phyloP scores from a whole-genome alignment of 2,888 invertebrate genomes.

The Ophion ventricosus region DNA sequence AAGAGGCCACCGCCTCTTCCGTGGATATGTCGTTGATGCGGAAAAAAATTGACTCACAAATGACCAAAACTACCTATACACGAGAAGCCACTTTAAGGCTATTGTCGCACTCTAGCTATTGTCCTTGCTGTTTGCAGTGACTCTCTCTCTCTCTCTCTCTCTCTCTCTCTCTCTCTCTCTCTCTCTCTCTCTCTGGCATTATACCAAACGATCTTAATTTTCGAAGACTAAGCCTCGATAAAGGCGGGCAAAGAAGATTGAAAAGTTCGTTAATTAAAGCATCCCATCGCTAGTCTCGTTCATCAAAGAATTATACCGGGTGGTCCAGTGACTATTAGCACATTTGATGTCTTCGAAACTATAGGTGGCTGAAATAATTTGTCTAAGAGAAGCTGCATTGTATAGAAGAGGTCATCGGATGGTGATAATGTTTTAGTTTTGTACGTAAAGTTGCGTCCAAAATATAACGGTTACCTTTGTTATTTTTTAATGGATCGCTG shows the following conservation, averaged over 20 bases:
- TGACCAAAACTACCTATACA: conserved; percentile 9
- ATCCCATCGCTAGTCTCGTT: background rate
- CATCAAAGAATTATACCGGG: background rate
- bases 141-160: conserved; percentile 15
- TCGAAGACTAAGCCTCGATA: background rate
- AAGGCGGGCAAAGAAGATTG: background rate
- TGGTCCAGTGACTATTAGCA: background rate
- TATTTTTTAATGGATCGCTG: no score
- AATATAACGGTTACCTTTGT: no score
- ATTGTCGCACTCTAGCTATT: background rate
- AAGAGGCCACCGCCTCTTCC: background rate
- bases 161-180: conserved; percentile 9
- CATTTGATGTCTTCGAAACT: background rate
- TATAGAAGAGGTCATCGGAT: no score
- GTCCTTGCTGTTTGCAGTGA: background rate
- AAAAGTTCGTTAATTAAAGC: conserved; percentile 27
- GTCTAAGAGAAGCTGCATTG: no score
- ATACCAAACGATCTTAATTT: conserved; percentile 18
- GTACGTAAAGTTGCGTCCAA: no score
- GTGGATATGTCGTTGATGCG: conserved; percentile 4
- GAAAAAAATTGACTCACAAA: conserved; percentile 14
- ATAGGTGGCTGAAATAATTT: background rate
- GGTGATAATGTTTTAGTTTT: no score
- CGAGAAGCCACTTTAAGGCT: conserved; percentile 11
- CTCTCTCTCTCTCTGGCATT: conserved; percentile 21